Evolutionary conservation across 1,140 invertebrate species (phyloP), one percentile per base, ranked within the genome.

Genomic region (Platorchestia sp.): DNA sequence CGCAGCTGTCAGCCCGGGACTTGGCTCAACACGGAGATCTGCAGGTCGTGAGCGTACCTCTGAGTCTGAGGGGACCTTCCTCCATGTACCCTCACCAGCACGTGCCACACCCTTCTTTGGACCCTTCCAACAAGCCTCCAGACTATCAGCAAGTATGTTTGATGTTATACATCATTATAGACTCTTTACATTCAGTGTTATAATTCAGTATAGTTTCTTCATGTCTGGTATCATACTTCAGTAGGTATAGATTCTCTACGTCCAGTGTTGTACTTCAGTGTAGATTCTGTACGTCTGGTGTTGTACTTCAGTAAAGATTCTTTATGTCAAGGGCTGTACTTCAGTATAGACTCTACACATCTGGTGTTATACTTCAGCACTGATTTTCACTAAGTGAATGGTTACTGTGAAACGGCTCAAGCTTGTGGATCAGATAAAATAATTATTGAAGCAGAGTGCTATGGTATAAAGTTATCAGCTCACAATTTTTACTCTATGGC

Each of bases 41-140:
- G 45, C 91, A 93, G 19, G 45, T 93, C 44, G 91, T 93, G 43
- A 93, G 91, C 47, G 91, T 93, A 19, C 91, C 91, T 7, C 36
- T 93, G 0, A 93, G 91, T 40, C 43, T 47, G 10, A 93, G 91
- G 40, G 91, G 91, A 45, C 91, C 91, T 93, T 44, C 91, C 40
- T 44, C 91, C 40, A 45, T 93, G 43, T 93, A 45, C 45, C 91
- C 91, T 22, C 91, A 93, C 40, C 91, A 45, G 41, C 91, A 93
- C 45, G 91, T 45, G 19, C 91, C 43, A 10, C 91, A 93, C 47
- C 91, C 91, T 14, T 93, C 91, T 40, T 41, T 93, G 36, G 91
- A 93, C 91, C 91, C 91, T 45, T 45, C 43, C n/a, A 93, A 93
- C 40, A 93, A 93, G 91, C 91, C 91, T 45, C 91, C 91, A 19